Conservation (phyloP, 2,113 vertebrate genomes). For the Daubentonia madagascariensis region DNA sequence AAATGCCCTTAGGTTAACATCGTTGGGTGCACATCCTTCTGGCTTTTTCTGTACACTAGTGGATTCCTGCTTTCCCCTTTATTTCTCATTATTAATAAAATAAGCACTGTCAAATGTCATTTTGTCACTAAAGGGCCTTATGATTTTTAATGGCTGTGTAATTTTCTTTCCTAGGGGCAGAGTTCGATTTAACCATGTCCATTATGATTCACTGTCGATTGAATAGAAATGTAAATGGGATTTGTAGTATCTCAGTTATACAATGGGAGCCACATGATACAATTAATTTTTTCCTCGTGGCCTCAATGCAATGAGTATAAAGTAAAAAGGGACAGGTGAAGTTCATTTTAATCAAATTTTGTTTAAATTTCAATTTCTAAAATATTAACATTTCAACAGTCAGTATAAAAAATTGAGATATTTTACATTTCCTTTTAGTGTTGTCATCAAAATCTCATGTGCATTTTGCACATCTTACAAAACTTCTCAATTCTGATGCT, state of each 20-base stretch:
- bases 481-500: neutral
- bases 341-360: neutral
- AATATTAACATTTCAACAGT: neutral
- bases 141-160: neutral
- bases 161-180: conserved; percentile 14
- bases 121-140: neutral
- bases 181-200: neutral
- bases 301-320: neutral
- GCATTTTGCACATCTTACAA: neutral
- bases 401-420: neutral
- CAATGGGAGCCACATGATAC: neutral
- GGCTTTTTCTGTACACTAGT: neutral
- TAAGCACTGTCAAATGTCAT: neutral
- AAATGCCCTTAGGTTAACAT: neutral
- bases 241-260: neutral
- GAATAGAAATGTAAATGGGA: neutral
- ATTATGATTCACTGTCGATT: neutral
- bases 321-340: neutral
- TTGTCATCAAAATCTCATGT: neutral
- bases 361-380: neutral
- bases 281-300: neutral
- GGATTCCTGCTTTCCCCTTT: neutral
- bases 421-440: neutral
- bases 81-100: neutral
- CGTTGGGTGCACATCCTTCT: conserved; percentile 31